Conservation (phyloP, 2,113 vertebrate species). For the Gavia stellata region DNA sequence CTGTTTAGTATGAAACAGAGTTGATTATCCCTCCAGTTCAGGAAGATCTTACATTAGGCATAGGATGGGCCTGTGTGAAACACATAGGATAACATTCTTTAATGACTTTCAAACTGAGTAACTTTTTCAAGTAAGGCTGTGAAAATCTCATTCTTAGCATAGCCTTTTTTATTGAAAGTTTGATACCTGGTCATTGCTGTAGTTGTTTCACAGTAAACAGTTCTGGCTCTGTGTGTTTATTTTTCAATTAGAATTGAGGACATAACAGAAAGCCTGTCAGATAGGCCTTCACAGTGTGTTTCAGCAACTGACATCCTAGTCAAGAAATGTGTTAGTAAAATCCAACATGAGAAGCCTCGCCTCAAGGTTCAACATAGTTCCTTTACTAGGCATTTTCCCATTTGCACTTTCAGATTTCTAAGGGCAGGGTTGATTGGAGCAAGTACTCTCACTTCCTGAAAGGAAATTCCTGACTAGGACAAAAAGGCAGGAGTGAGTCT, state of each 20-base stretch:
- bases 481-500: background rate
- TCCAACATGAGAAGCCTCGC: background rate
- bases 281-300: background rate
- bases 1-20: background rate
- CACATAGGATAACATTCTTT: background rate
- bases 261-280: background rate
- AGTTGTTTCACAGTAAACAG: background rate
- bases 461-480: slow-evolving; percentile 19
- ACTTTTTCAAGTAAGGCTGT: background rate
- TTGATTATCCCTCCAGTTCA: background rate
- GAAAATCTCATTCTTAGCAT: background rate
- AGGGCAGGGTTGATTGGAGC: background rate
- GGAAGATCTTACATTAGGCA: background rate
- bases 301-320: background rate
- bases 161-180: background rate
- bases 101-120: background rate
- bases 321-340: background rate
- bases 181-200: background rate
- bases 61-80: background rate
- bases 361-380: background rate
- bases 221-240: background rate
- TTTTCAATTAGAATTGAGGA: background rate
- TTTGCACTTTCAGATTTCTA: background rate
- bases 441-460: slow-evolving; percentile 7
- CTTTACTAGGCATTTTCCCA: background rate